phyloP scores from a whole-genome alignment of 2,797 vertebrate species.

The Dermochelys coriacea region DNA sequence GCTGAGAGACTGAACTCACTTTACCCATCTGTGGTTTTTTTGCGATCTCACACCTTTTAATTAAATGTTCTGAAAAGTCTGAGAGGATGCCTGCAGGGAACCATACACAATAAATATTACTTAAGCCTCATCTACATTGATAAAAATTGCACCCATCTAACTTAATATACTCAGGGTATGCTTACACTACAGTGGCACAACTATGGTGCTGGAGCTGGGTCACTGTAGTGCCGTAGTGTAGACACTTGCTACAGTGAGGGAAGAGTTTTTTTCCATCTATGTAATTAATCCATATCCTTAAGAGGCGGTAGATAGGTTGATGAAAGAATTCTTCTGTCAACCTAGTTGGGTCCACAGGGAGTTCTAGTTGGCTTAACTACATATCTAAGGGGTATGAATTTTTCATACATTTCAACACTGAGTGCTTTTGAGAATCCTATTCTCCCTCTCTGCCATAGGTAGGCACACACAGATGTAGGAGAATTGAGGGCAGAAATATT shows the following conservation, averaged over 20 bases:
- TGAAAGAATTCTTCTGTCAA: neutral
- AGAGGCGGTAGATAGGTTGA: neutral
- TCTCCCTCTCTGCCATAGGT: neutral
- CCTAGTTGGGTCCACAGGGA: neutral
- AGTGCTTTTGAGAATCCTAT: neutral
- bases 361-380: neutral
- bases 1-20: conserved; percentile 69
- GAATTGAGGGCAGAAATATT: neutral
- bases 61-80: conserved; percentile 76
- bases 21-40: conserved; percentile 76
- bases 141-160: neutral
- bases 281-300: neutral
- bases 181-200: neutral
- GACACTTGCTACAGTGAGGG: neutral
- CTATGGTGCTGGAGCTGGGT: neutral
- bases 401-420: neutral
- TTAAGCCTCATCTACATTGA: neutral
- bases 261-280: neutral
- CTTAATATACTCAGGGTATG: neutral
- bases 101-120: neutral
- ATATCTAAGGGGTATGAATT: neutral
- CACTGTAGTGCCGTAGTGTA: neutral
- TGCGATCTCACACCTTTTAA: conserved; percentile 78
- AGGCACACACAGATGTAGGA: neutral
- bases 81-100: conserved; percentile 74